Evolutionary conservation across 2,888 invertebrate species (phyloP).

Genomic region (Zygothrica quintamaculata): DNA sequence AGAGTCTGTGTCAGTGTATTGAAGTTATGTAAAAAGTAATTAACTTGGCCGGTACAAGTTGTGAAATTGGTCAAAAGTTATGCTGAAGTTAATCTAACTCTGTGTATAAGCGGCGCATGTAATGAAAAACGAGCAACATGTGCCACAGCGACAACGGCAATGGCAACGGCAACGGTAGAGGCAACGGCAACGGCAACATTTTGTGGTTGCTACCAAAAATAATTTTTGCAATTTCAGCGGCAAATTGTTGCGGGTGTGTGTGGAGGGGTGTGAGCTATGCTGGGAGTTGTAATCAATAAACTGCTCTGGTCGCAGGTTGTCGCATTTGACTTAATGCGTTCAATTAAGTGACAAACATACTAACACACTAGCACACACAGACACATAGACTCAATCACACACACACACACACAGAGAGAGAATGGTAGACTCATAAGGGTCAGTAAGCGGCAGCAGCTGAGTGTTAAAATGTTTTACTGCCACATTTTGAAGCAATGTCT

Average conservation of each 20-base stretch:
- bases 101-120: too few species aligned
- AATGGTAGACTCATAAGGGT: too few species aligned
- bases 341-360: slow-evolving; percentile 67
- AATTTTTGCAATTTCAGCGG: slow-evolving; percentile 24
- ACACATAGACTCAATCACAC: slow-evolving; percentile 10
- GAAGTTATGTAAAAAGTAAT: too few species aligned
- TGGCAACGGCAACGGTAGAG: too few species aligned
- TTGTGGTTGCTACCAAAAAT: slow-evolving; percentile 35
- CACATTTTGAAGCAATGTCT: slow-evolving; percentile 15
- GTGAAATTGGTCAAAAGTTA: slow-evolving; percentile 21
- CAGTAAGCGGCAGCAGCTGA: slow-evolving; percentile 14
- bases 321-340: slow-evolving; percentile 61
- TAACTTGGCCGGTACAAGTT: slow-evolving; percentile 32
- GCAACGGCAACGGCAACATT: slow-evolving; percentile 23
- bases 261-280: too few species aligned
- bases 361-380: slow-evolving; percentile 11
- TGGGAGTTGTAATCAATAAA: slow-evolving; percentile 36
- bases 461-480: slow-evolving; percentile 19
- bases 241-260: too few species aligned
- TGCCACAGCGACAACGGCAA: too few species aligned
- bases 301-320: slow-evolving; percentile 30
- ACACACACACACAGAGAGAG: background rate
- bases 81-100: too few species aligned
- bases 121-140: too few species aligned
- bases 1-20: too few species aligned